Conservation (phyloP, 2,113 vertebrate genomes). For the Oncorhynchus masou region DNA sequence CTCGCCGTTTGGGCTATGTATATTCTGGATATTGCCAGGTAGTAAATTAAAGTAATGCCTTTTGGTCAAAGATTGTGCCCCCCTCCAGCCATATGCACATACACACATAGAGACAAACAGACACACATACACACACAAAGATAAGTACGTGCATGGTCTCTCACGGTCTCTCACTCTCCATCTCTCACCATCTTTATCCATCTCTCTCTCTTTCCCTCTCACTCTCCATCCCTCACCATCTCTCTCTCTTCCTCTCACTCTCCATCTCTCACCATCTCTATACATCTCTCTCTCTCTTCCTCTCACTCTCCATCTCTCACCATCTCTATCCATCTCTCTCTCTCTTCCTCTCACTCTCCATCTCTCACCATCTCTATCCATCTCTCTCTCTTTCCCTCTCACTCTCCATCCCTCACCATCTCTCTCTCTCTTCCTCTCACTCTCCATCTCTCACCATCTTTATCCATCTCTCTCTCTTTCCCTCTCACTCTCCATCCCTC, state of each 20-base stretch:
- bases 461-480: too few relatives aligned
- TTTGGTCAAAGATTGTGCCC: conserved; percentile 56
- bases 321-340: too few relatives aligned
- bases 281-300: too few relatives aligned
- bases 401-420: neutral
- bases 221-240: too few relatives aligned
- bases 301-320: too few relatives aligned
- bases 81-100: conserved; percentile 26
- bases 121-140: conserved; percentile 11
- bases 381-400: neutral
- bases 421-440: neutral
- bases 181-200: too few relatives aligned
- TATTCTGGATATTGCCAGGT: conserved; percentile 65
- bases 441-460: too few relatives aligned
- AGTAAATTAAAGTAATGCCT: conserved; percentile 71
- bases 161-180: too few relatives aligned
- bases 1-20: conserved; percentile 55
- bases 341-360: neutral
- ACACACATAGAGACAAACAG: conserved; percentile 21
- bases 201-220: neutral
- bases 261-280: neutral
- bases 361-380: too few relatives aligned
- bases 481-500: neutral
- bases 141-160: neutral
- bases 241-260: too few relatives aligned